phyloP scores from a whole-genome alignment of 2,797 vertebrate species.

The Myiotriccus ornatus region DNA sequence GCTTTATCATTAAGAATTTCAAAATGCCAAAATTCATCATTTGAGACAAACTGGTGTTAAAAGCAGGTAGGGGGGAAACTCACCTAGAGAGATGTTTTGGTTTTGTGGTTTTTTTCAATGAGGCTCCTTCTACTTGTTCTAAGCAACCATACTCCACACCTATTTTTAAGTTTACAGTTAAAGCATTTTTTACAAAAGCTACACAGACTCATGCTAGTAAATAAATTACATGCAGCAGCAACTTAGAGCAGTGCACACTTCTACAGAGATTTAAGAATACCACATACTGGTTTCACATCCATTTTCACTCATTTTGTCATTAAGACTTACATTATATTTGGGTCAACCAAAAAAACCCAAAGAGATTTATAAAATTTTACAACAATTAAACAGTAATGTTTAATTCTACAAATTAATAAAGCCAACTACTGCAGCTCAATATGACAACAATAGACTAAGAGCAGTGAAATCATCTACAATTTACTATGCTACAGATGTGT shows the following conservation, averaged over 20 bases:
- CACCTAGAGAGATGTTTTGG: background rate
- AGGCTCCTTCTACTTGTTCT: background rate
- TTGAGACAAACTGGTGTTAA: background rate
- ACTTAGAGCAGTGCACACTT: conserved; percentile 39
- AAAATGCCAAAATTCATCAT: background rate
- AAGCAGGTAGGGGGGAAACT: background rate
- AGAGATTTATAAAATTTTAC: conserved; percentile 86
- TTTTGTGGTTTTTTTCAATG: background rate
- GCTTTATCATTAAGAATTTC: background rate
- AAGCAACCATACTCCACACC: conserved; percentile 13
- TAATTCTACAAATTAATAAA: conserved; percentile 85
- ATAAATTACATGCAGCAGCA: conserved; percentile 49
- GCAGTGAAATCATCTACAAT: conserved; percentile 69
- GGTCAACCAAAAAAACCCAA: conserved; percentile 93
- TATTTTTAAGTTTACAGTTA: conserved; percentile 25
- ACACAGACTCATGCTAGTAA: conserved; percentile 42
- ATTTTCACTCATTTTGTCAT: conserved; percentile 86
- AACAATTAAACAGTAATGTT: conserved; percentile 87
- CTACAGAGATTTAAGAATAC: conserved; percentile 72
- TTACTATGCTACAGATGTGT: conserved; percentile 63
- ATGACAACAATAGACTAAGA: conserved; percentile 79
- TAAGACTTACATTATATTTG: conserved; percentile 99
- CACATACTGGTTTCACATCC: conserved; percentile 75
- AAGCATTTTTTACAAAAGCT: conserved; percentile 39
- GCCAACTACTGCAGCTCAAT: conserved; percentile 81